A percentile compares a stretch with the other conserved stretches of the same genome.
Conservation (phyloP, 2,888 invertebrate genomes). For the Philopedon plagiatum region DNA sequence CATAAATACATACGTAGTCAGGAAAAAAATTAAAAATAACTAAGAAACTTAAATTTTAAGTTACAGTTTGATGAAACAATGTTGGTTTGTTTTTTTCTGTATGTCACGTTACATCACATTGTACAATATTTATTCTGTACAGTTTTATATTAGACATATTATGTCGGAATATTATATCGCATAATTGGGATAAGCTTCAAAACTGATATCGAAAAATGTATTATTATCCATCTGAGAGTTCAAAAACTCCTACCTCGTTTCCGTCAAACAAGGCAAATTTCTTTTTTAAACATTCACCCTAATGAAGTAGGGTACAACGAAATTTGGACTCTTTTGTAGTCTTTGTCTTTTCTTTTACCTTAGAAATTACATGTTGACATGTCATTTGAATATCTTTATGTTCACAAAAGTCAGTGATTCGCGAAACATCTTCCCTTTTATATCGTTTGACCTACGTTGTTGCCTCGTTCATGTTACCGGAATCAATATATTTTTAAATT, state of each 20-base stretch:
- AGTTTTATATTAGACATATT: no score
- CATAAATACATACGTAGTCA: no score
- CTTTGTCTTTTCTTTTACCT: not conserved
- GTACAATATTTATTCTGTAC: no score
- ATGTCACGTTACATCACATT: no score
- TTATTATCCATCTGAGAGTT: not conserved
- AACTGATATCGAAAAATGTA: no score
- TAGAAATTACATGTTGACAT: slow-evolving; percentile 1
- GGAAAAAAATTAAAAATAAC: no score
- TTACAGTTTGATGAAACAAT: no score
- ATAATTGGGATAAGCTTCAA: no score
- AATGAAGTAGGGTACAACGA: not conserved
- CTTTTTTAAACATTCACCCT: not conserved
- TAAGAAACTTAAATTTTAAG: no score
- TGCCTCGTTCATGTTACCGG: not conserved
- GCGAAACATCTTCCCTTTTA: not conserved
- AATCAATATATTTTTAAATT: no score
- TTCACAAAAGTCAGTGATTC: not conserved
- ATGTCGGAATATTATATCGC: no score
- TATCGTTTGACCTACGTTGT: not conserved
- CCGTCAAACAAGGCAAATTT: not conserved
- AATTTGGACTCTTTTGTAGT: not conserved
- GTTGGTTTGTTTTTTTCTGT: no score
- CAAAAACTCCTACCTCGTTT: not conserved
- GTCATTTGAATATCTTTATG: slow-evolving; percentile 4